A percentile compares a stretch with the other conserved stretches of the same genome.
phyloP scores from a whole-genome alignment of 1,140 invertebrate species.

The Eubasilissa regina region DNA sequence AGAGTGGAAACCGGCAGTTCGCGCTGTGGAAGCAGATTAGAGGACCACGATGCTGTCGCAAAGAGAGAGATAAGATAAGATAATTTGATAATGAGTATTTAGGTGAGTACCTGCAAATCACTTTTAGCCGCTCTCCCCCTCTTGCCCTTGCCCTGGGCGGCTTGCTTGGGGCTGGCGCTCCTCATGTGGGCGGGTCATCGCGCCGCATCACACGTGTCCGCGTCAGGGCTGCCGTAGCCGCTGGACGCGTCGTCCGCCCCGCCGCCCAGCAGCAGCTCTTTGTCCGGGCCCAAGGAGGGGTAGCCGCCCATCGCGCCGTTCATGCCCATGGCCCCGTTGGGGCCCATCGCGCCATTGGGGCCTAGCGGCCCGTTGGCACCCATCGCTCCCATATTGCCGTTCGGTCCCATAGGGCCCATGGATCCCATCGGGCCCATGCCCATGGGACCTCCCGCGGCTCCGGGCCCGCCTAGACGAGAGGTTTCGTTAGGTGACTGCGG shows the following conservation, averaged over 20 bases:
- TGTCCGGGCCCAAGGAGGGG: constrained; percentile 64
- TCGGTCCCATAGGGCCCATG: constrained; percentile 25
- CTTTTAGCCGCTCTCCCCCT: constrained; percentile 52
- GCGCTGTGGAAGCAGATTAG: too few species aligned
- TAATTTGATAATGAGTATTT: too few species aligned
- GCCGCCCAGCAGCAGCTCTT: constrained; percentile 66
- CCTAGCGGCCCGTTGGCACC: constrained; percentile 31
- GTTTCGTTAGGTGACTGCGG: constrained; percentile 42
- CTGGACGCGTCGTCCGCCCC: constrained; percentile 75
- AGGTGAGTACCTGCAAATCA: constrained; percentile 52
- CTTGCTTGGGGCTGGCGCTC: constrained; percentile 63
- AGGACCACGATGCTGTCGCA: too few species aligned
- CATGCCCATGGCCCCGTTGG: constrained; percentile 57
- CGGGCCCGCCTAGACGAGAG: constrained; percentile 15
- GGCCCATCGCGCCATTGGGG: constrained; percentile 25
- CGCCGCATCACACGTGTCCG: constrained; percentile 74
- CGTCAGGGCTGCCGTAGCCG: constrained; percentile 77
- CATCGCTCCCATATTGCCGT: background rate
- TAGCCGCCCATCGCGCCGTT: constrained; percentile 27
- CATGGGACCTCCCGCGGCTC: constrained; percentile 3
- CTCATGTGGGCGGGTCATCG: constrained; percentile 72
- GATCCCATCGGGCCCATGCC: constrained; percentile 37
- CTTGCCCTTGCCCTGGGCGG: constrained; percentile 49
- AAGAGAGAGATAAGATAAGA: too few species aligned
- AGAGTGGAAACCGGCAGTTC: too few species aligned